phyloP scores from a whole-genome alignment of 2,113 vertebrate species.

The Carassius gibelio region DNA sequence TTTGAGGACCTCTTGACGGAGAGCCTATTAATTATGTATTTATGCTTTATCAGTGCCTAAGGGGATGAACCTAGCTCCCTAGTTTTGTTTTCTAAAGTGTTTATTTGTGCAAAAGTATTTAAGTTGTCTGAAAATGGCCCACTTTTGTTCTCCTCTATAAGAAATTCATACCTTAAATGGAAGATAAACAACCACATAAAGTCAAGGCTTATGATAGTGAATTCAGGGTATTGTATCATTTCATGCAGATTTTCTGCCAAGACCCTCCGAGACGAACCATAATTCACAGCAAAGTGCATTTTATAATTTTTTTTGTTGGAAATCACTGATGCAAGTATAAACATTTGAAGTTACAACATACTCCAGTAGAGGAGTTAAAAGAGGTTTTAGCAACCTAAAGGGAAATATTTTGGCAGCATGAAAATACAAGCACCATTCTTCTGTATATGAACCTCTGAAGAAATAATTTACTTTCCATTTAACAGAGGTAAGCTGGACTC shows the following conservation, averaged over 20 bases:
- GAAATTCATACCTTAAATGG: slow-evolving; percentile 24
- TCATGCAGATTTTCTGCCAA: slow-evolving; percentile 34
- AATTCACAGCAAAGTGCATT: slow-evolving; percentile 6
- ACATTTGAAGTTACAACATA: slow-evolving; percentile 1
- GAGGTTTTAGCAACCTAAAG: neutral
- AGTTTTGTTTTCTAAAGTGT: slow-evolving; percentile 11
- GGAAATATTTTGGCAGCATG: neutral
- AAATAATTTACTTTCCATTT: slow-evolving; percentile 31
- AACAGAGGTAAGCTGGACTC: slow-evolving; percentile 11
- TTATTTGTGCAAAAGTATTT: slow-evolving; percentile 18
- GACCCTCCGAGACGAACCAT: slow-evolving; percentile 22
- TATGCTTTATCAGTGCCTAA: slow-evolving; percentile 20
- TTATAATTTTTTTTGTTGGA: neutral
- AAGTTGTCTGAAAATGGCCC: slow-evolving; percentile 15
- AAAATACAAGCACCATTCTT: neutral
- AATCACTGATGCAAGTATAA: slow-evolving; percentile 29
- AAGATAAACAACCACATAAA: slow-evolving; percentile 12
- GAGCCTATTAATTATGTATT: slow-evolving; percentile 34
- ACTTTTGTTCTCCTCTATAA: slow-evolving; percentile 22
- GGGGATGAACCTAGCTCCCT: neutral
- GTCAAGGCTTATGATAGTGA: neutral
- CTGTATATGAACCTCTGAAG: neutral
- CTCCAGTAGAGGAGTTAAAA: neutral
- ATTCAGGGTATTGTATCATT: slow-evolving; percentile 26
- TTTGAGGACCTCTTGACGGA: neutral